Percentiles rank a stretch among this genome's conserved stretches.
Conservation (phyloP, 2,888 invertebrate genomes). For the Corythucha ciliata region DNA sequence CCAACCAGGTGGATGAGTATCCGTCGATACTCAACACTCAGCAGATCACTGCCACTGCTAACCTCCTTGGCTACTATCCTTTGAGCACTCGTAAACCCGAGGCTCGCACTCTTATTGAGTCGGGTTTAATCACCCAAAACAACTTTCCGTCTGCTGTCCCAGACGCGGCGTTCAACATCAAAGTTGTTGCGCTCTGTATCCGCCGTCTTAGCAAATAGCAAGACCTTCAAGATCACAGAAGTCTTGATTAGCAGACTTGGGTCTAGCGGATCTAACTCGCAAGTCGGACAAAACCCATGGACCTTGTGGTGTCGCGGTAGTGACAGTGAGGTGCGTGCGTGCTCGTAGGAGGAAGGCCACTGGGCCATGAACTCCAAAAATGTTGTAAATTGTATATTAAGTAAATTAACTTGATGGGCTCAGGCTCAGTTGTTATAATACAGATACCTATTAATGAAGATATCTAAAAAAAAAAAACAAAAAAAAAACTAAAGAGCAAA, state of each 20-base stretch:
- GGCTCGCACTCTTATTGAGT: conserved; percentile 7
- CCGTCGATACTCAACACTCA: conserved; percentile 1
- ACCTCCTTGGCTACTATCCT: conserved; percentile 13
- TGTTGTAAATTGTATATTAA: too few relatives aligned
- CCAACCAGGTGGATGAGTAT: conserved; percentile 12
- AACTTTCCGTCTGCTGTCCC: conserved; percentile 5
- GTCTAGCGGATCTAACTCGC: conserved; percentile 16
- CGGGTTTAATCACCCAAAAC: not conserved
- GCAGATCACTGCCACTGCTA: not conserved
- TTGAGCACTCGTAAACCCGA: conserved; percentile 1
- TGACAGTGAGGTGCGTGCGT: too few relatives aligned
- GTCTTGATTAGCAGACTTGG: conserved; percentile 11
- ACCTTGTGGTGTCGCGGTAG: too few relatives aligned
- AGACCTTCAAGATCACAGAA: conserved; percentile 8
- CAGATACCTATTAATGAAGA: too few relatives aligned
- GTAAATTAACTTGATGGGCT: too few relatives aligned
- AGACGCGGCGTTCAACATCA: conserved; percentile 10
- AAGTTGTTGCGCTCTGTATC: conserved; percentile 11
- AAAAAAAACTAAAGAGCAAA: too few relatives aligned
- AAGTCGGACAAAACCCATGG: too few relatives aligned
- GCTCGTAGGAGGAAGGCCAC: too few relatives aligned
- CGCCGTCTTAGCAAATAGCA: not conserved
- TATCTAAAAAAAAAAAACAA: too few relatives aligned
- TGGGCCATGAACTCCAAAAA: too few relatives aligned
- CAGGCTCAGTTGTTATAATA: too few relatives aligned